Percentiles rank a stretch among this genome's conserved stretches.
Conservation (phyloP, 2,797 vertebrate genomes). For the Gephyroberyx darwinii region DNA sequence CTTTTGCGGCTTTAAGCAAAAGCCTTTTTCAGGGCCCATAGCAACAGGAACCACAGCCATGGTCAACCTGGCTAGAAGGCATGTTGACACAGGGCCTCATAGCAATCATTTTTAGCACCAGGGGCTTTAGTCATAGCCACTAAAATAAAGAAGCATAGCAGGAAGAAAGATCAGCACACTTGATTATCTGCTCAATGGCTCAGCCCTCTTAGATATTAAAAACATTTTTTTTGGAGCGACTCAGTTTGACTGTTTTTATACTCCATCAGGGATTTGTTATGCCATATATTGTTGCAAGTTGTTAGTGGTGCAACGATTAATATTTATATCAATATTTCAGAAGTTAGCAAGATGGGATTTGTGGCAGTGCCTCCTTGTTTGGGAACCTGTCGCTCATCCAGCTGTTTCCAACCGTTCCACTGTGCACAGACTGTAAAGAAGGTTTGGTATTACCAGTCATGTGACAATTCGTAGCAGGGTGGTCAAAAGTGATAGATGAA, state of each 20-base stretch:
- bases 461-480: slow-evolving; percentile 59
- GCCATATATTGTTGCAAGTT: background rate
- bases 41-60: background rate
- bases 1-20: slow-evolving; percentile 41
- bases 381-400: slow-evolving; percentile 34
- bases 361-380: slow-evolving; percentile 40
- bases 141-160: slow-evolving; percentile 32
- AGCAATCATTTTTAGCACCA: slow-evolving; percentile 47
- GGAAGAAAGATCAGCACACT: background rate
- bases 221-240: background rate
- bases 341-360: background rate
- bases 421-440: slow-evolving; percentile 60
- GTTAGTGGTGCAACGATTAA: slow-evolving; percentile 20
- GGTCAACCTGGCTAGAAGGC: slow-evolving; percentile 48
- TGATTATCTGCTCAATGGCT: slow-evolving; percentile 26
- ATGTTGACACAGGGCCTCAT: slow-evolving; percentile 53
- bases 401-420: slow-evolving; percentile 66
- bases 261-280: background rate
- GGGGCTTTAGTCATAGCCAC: slow-evolving; percentile 20
- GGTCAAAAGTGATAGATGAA: slow-evolving; percentile 55
- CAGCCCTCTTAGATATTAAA: background rate
- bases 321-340: too few species aligned
- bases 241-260: slow-evolving; percentile 1
- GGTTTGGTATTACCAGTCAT: slow-evolving; percentile 67
- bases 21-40: slow-evolving; percentile 53